Evolutionary conservation across 2,888 invertebrate species (phyloP).

Genomic region (Endomychus coccineus): DNA sequence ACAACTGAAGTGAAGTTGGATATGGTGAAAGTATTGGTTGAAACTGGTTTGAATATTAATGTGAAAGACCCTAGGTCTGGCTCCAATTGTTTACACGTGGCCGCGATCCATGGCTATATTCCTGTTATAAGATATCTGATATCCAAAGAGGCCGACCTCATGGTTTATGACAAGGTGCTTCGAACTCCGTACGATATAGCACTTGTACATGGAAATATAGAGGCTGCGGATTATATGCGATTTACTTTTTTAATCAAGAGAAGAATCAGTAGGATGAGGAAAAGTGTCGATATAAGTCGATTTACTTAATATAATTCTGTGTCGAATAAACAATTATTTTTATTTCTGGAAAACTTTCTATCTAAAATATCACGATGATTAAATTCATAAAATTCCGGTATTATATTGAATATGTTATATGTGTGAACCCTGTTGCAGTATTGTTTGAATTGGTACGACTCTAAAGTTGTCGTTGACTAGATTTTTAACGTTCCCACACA

Average conservation of each 20-base stretch:
- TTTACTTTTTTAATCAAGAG: neutral
- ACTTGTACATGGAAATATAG: conserved; percentile 15
- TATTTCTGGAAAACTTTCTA: too few species aligned
- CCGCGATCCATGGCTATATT: conserved; percentile 23
- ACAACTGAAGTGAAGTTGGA: conserved; percentile 11
- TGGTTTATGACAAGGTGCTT: conserved; percentile 14
- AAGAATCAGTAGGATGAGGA: too few species aligned
- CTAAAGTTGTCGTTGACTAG: too few species aligned
- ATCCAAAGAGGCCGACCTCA: conserved; percentile 17
- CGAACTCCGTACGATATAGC: conserved; percentile 26
- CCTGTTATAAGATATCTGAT: conserved; percentile 24
- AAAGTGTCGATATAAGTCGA: too few species aligned
- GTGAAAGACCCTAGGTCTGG: conserved; percentile 21
- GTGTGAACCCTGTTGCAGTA: too few species aligned
- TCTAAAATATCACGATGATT: too few species aligned
- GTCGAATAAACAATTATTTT: too few species aligned
- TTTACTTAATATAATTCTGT: too few species aligned
- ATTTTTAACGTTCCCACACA: too few species aligned
- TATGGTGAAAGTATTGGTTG: conserved; percentile 20
- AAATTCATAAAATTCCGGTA: too few species aligned
- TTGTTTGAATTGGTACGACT: too few species aligned
- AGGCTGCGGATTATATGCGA: conserved; percentile 2
- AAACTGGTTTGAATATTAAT: conserved; percentile 20
- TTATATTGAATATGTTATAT: too few species aligned
- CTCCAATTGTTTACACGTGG: conserved; percentile 26